These are phyloP conservation scores for Maconellicoccus hirsutus DNA, from an alignment of 1,140 invertebrate species.

Conservation along the genomic window DNA sequence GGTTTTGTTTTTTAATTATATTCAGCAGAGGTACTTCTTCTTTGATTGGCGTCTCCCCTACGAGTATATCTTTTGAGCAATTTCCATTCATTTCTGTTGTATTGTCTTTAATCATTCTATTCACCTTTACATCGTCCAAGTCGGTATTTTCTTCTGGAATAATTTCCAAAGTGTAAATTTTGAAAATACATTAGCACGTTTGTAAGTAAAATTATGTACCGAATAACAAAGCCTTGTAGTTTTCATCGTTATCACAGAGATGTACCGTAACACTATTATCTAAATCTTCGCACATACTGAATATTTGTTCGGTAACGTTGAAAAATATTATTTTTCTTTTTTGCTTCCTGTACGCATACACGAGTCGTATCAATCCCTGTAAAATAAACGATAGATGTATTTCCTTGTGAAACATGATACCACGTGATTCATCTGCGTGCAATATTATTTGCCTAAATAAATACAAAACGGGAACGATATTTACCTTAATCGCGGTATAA, in stretches of 20 bases:
- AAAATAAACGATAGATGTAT: not conserved
- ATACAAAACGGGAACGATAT: not conserved
- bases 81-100: constrained; percentile 7
- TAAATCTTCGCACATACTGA: not conserved
- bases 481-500: constrained; percentile 40
- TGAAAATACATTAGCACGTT: not conserved
- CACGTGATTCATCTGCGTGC: too few relatives aligned
- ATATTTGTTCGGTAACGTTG: not conserved
- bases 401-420: too few relatives aligned
- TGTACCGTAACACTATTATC: not conserved
- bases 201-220: not conserved
- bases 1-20: constrained; percentile 20
- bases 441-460: not conserved
- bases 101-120: not conserved
- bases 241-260: constrained; percentile 15
- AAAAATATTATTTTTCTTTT: not conserved
- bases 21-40: constrained; percentile 7
- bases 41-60: not conserved
- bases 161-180: not conserved
- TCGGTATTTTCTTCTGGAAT: constrained; percentile 4
- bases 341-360: not conserved
- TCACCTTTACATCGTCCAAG: not conserved
- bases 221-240: not conserved
- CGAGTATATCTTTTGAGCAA: not conserved
- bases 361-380: not conserved